Base-by-base conservation (phyloP, 2,888 invertebrate species). In the Gerris lacustris region DNA sequence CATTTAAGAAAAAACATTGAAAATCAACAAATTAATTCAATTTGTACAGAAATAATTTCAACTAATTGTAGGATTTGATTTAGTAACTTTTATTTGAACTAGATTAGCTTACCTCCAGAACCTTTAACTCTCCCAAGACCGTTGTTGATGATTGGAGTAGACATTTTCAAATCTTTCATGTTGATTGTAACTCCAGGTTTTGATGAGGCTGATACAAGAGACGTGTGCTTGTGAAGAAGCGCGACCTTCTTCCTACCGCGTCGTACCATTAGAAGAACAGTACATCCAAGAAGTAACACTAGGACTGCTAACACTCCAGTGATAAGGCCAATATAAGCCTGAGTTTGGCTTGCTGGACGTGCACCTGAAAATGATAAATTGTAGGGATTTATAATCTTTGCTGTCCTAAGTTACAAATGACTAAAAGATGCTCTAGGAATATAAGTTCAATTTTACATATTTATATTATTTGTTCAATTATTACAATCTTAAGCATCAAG, bases 231-330 rank as follows among this genome's bases (percentile, higher is more conserved):
- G 78, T 86, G 86, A 47, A 87, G 80, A 5, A 87, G 81, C 4
- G 86, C 86, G 6, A 86, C 85, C 75, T 84, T 86, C 77, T 87
- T 85, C 64, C 86, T 82, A n/a, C 87, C 87, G 44, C 87, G 80
- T 47, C 87, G 82, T 70, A 87, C 84, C 84, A 89, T 85, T 74
- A 88, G 81, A 76, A 86, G 84, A 18, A 87, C 86, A 0, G 86
- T 85, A 77, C 87, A 86, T 45, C 87, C 86, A 72, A 87, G 80
- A 43, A 89, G 81, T 6, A 89, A 81, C 0, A 86, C 86, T 67
- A 88, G 82, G 78, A 88, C 86, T 5, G 87, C 88, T 73, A 89
- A 79, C 0, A 86, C 85, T 0, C 87, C 87, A 62, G 88, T 88
- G 18, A 90, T 84, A 2, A 90, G 80, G 0, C 88, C 85, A 9